These are phyloP conservation scores for Epirrhoe tristata DNA, from an alignment of 2,888 invertebrate species.

Conservation along the genomic window DNA sequence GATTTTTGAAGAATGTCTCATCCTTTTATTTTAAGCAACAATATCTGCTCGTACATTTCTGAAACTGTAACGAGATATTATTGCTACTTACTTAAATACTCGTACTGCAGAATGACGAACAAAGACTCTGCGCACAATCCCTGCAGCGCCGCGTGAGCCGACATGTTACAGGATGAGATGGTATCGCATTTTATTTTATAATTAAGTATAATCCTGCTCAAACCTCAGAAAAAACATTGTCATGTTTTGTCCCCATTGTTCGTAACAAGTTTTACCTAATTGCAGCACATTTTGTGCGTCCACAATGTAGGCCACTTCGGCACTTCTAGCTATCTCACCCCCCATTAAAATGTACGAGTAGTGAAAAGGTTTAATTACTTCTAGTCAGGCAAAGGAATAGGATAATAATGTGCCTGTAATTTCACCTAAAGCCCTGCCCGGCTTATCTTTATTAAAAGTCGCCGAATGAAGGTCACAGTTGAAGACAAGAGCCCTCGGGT, in stretches of 20 bases:
- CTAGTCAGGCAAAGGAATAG: slow-evolving; percentile 6
- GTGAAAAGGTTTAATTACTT: slow-evolving; percentile 12
- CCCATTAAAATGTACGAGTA: slow-evolving; percentile 2
- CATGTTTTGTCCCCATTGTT: slow-evolving; percentile 4
- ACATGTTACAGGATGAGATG: neutral
- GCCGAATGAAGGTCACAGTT: slow-evolving; percentile 28
- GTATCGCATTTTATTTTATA: neutral
- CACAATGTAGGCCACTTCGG: slow-evolving; percentile 1
- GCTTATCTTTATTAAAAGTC: slow-evolving; percentile 38
- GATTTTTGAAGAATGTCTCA: too few relatives aligned
- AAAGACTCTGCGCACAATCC: neutral
- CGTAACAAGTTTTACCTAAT: slow-evolving; percentile 6
- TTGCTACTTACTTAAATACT: slow-evolving; percentile 2
- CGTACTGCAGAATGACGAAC: slow-evolving; percentile 5
- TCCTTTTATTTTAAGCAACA: too few relatives aligned
- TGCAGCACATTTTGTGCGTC: slow-evolving; percentile 3
- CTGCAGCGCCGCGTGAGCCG: neutral
- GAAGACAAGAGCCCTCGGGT: slow-evolving; percentile 11
- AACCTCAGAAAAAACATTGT: slow-evolving; percentile 1
- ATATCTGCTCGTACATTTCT: neutral
- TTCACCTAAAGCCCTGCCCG: neutral
- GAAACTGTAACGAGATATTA: slow-evolving; percentile 7
- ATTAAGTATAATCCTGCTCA: neutral
- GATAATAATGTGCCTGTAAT: slow-evolving; percentile 18
- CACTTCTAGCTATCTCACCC: neutral